phyloP scores from a whole-genome alignment of 2,888 invertebrate genomes.

The Ellobium chinense region DNA sequence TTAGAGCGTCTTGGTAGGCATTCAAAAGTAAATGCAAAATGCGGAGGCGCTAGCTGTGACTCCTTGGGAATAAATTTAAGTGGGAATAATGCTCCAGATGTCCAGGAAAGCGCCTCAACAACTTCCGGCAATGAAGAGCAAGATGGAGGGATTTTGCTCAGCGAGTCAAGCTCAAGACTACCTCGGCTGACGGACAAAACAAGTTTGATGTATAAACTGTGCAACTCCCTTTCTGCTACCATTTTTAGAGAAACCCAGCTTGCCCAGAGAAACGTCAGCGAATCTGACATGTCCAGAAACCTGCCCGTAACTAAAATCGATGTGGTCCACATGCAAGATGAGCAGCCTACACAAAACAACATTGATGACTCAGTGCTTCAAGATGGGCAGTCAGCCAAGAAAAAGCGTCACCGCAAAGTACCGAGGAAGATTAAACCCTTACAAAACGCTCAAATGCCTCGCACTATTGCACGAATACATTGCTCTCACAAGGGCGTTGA shows the following conservation, averaged over 20 bases:
- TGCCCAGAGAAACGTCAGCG: neutral
- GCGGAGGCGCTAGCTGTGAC: neutral
- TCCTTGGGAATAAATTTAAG: neutral
- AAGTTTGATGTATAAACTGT: neutral
- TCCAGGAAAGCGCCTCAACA: neutral
- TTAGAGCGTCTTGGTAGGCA: neutral
- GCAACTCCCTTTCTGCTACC: constrained; percentile 19
- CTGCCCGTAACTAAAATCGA: neutral
- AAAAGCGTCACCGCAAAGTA: neutral
- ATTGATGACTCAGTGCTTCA: neutral
- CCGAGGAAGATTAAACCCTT: neutral
- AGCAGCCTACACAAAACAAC: neutral
- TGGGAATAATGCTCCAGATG: neutral
- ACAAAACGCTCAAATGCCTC: neutral
- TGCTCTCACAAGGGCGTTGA: neutral
- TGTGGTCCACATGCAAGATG: neutral
- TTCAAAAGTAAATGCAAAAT: neutral
- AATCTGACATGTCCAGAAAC: neutral
- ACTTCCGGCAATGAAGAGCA: neutral
- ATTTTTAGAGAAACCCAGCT: constrained; percentile 22
- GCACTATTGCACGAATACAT: neutral
- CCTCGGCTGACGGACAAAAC: neutral
- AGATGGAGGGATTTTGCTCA: neutral
- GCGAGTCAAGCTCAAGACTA: neutral
- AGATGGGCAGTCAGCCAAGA: neutral